phyloP scores from a whole-genome alignment of 2,113 vertebrate genomes.

The Gulo gulo region DNA sequence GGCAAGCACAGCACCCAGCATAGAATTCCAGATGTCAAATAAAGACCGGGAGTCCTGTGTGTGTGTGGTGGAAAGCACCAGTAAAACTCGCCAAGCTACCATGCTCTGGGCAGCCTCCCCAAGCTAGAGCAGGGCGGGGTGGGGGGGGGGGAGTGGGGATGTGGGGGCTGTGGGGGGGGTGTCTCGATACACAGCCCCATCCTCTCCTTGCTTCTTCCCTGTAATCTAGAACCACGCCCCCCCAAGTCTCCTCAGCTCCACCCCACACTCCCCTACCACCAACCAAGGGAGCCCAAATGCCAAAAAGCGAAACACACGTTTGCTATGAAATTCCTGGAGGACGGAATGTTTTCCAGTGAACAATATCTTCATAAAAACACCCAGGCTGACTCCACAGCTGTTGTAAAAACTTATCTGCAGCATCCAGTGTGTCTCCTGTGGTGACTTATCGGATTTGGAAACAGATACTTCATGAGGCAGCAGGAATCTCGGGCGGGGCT shows the following conservation, averaged over 20 bases:
- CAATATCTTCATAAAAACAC: not conserved
- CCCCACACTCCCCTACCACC: not conserved
- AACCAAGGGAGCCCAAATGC: not conserved
- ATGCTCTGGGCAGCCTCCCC: fast-evolving
- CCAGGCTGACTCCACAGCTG: not conserved
- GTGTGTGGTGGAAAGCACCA: not conserved
- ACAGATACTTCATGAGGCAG: not conserved
- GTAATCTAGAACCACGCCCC: no score
- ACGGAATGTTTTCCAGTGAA: not conserved
- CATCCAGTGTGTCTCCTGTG: not conserved
- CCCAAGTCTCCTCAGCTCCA: no score
- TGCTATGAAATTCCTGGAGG: not conserved
- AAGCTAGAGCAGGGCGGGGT: not conserved
- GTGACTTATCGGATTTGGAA: not conserved
- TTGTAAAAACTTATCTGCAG: not conserved
- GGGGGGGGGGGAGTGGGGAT: no score
- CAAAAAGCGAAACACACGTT: not conserved
- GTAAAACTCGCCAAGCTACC: fast-evolving
- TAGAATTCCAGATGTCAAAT: not conserved
- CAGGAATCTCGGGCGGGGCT: not conserved
- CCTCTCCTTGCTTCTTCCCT: not conserved
- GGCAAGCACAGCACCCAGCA: not conserved
- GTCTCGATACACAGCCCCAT: not conserved
- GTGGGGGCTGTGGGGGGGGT: no score
- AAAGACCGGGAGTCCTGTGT: not conserved